Evolutionary conservation across 2,888 invertebrate species (phyloP), one percentile per base, ranked within the genome.

Genomic region (Drosophila ochracea): DNA sequence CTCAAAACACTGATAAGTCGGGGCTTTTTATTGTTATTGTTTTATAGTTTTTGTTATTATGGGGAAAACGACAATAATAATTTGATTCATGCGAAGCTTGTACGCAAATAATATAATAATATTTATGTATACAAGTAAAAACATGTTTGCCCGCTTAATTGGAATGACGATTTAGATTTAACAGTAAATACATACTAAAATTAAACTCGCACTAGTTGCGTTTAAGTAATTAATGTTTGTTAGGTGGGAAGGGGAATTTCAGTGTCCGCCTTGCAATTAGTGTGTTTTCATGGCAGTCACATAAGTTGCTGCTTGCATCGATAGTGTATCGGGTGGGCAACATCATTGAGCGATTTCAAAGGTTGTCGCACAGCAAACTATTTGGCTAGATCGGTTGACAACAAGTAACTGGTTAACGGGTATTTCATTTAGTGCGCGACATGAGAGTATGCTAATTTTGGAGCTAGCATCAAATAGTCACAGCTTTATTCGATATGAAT

Each of bases 371-470:
- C 57, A 49, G 41, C 43, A 73, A 85, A 86, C 47, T 16, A 25
- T 47, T 47, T 47, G 47, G 47, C 47, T 16, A 16, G 47, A 47
- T 47, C 16, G 47, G 73, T 83, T 66, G 63, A 7, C 64, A 71
- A 69, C 71, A 49, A 64, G 61, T 55, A 58, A 59, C 25, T 62
- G 60, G 35, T 47, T 63, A 71, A 62, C 67, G 71, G 76, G 60
- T 67, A 87, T 84, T 76, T 68, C 70, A 50, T 39, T 41, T 21
- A 39, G 55, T 52, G 47, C 54, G 53, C 30, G 54, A 70, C 72
- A 78, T 86, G 77, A 89, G 84, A 89, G 75, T 89, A 89, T 87
- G 89, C 78, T 82, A 85, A 83, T 85, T 83, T 73, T 78, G 78
- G 76, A 83, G 74, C 76, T 76, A 77, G 71, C 76, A 77, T 78